Base-by-base conservation (phyloP, 1,140 invertebrate genomes). In the Tetramorium alpestre region DNA sequence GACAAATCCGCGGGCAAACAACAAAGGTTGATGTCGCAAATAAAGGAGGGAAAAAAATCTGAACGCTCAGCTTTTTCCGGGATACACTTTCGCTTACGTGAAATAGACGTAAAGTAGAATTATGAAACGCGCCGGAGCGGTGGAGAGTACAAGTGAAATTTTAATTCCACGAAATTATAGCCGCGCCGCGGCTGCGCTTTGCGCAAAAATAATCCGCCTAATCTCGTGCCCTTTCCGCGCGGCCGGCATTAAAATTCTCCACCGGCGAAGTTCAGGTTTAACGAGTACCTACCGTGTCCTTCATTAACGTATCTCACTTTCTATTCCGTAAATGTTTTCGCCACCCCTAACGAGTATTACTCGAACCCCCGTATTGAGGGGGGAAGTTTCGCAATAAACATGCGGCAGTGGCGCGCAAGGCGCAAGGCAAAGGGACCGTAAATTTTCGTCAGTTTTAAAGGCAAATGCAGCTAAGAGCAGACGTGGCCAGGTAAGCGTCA, bases 381-480 rank as follows among this genome's bases (percentile, higher is more conserved):
- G 88, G 22, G 69, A 70, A 89, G 85, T 89, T 89, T 89, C 62
- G 76, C 85, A 89, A 89, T 89, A 89, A 89, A 87, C 62, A 86
- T 22, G 44, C 56, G 41, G 22, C 38, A 8, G 44, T n/a, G 25
- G 75, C 25, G 47, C 49, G 10, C 7, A 18, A 60, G 8, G 64
- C 22, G 38, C 78, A 8, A 28, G 70, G 49, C 80, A 82, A 85
- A 70, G 87, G 56, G 65, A 56, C 22, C 67, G 80, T 88, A 88
- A 89, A 89, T 86, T 89, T 86, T 89, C 88, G 88, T 81, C 69
- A 81, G 88, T 85, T 85, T 89, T 86, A 89, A 75, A 86, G 75
- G 87, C 47, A 75, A 89, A 86, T 49, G 60, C 51, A 47, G 82
- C 82, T 86, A 89, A 86, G 64, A 89, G 88, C 69, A 56, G 28